These are phyloP conservation scores for Elachura formosa DNA, from an alignment of 2,113 vertebrate species.

Conservation along the genomic window DNA sequence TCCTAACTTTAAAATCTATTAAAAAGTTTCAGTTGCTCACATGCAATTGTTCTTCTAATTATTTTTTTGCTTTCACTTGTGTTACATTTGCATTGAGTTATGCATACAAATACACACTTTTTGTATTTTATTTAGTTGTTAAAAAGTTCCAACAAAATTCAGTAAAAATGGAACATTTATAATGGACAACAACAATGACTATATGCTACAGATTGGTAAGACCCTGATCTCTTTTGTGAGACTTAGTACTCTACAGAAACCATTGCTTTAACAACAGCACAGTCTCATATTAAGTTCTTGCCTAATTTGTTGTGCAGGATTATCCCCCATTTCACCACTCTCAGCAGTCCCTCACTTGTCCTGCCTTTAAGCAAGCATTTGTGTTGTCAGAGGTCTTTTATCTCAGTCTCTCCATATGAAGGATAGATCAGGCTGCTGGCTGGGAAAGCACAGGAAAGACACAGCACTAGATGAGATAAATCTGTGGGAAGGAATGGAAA, in stretches of 20 bases:
- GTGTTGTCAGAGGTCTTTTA: background rate
- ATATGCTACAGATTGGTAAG: background rate
- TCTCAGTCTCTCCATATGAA: background rate
- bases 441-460: background rate
- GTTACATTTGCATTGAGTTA: background rate
- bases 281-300: background rate
- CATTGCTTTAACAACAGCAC: background rate
- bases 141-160: background rate
- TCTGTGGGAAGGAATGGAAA: background rate
- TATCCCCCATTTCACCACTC: background rate
- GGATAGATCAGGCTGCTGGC: background rate
- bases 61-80: background rate
- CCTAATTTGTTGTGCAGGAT: background rate
- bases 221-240: background rate
- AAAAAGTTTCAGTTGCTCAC: background rate
- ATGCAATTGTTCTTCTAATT: background rate
- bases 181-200: background rate
- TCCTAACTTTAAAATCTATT: background rate
- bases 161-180: background rate
- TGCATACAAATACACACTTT: background rate
- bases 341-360: fast-evolving
- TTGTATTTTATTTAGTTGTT: background rate
- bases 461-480: background rate
- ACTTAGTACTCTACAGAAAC: background rate
- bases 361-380: background rate